Base-by-base conservation (phyloP, 2,888 invertebrate genomes). In the Mythimna lalbum region DNA sequence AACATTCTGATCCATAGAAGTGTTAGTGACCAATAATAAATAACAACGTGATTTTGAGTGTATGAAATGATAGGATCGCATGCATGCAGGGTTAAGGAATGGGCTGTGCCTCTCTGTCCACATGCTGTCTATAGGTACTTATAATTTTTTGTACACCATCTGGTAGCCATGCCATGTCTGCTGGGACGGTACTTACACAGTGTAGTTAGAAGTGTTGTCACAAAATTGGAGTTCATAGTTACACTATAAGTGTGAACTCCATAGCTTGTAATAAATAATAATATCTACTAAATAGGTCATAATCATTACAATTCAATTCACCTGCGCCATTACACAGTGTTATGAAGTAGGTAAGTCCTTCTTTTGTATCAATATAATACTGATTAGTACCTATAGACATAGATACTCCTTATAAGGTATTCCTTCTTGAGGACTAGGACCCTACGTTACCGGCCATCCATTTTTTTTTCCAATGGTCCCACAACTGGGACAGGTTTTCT, bases 131-230 rank as follows among this genome's bases (percentile, higher is more conserved):
- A 5, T 31, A n/a, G n/a, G n/a, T n/a, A 17, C 5, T 21, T 43
- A 17, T 43, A 43, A 21, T 56, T 72, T 55, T 43, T 36, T 9
- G 17, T 21, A 36, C 33, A 14, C 33, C 72, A 72, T 72, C 33
- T 72, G 72, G 33, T 47, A n/a, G 19, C 66, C 65, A 73, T 27
- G 27, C 27, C 27, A 27, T 27, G 27, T 65, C 33, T 33, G 17
- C 4, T 52, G 4, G 9, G 12, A 50, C 6, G 10, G 43, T 2
- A 27, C 2, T 27, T 2, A 10, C n/a, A 17, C 0, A 31, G 31
- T 6, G 21, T 53, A 19, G 17, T 43, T 14, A 17, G 43, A 17
- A 43, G 43, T 43, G 43, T 43, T 4, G 43, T 31, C n/a, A 52
- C 43, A 33, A 69, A 57, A 69, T 31, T 33, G 10, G 9, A 19